Evolutionary conservation across 2,888 invertebrate genomes (phyloP).

Genomic region (Synanthedon formicaeformis): DNA sequence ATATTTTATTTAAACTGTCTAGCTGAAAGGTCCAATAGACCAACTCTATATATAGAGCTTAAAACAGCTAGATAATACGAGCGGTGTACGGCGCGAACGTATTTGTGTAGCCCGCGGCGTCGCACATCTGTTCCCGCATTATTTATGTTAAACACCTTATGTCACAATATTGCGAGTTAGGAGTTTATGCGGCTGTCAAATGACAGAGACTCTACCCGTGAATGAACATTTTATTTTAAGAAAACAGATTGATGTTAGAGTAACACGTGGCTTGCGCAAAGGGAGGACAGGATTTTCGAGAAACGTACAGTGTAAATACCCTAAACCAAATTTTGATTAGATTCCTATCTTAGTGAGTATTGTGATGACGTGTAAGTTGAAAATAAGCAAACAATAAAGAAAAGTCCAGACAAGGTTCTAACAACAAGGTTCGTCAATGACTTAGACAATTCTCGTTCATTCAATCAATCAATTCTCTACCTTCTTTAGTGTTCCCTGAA

Average conservation of each 20-base stretch:
- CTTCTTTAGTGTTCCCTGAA: too few relatives aligned
- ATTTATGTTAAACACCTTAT: constrained; percentile 72
- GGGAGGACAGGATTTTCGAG: constrained; percentile 3
- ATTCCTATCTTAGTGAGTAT: too few relatives aligned
- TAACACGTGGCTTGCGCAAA: neutral
- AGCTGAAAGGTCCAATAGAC: too few relatives aligned
- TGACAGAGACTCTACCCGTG: constrained; percentile 22
- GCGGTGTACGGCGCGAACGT: constrained; percentile 45
- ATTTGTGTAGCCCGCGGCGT: constrained; percentile 61
- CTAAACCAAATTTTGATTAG: too few relatives aligned
- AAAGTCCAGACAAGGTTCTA: too few relatives aligned
- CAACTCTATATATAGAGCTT: constrained; percentile 14
- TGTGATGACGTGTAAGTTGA: too few relatives aligned
- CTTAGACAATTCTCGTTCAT: too few relatives aligned
- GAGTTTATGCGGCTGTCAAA: constrained; percentile 42
- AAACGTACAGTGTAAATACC: neutral
- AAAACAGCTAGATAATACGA: constrained; percentile 34
- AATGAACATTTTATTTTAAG: constrained; percentile 49
- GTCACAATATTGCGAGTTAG: constrained; percentile 69
- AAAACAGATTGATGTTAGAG: constrained; percentile 11
- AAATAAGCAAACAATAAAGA: too few relatives aligned
- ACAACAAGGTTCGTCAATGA: too few relatives aligned
- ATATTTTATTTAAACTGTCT: too few relatives aligned
- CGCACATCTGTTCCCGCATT: constrained; percentile 66
- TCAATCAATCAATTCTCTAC: too few relatives aligned